Percentiles rank a stretch among this genome's conserved stretches.
These are phyloP conservation scores for Sebastes iracundus DNA, from an alignment of 2,797 vertebrate species.

Conservation along the genomic window DNA sequence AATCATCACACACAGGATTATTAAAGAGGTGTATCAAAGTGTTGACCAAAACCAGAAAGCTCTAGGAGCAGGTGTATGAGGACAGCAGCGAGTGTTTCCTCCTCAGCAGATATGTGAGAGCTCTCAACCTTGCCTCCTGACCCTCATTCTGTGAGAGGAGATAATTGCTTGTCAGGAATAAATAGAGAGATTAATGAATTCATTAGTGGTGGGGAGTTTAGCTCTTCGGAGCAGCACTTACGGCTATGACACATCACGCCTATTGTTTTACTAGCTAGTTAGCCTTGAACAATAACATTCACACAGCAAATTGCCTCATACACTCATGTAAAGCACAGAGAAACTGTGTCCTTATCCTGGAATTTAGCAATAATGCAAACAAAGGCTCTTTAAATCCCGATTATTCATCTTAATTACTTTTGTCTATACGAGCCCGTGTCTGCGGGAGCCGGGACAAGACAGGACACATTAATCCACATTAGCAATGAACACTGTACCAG, in stretches of 20 bases:
- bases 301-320: slow-evolving; percentile 69
- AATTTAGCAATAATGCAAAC: slow-evolving; percentile 81
- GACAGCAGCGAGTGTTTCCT: slow-evolving; percentile 16
- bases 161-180: slow-evolving; percentile 82
- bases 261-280: slow-evolving; percentile 80
- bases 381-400: slow-evolving; percentile 84
- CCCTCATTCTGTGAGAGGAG: slow-evolving; percentile 67
- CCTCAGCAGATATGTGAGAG: slow-evolving; percentile 33
- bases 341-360: slow-evolving; percentile 76
- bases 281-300: slow-evolving; percentile 80
- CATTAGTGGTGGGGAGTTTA: slow-evolving; percentile 76
- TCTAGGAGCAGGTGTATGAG: background rate
- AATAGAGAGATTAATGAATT: slow-evolving; percentile 84
- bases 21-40: background rate
- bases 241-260: slow-evolving; percentile 77
- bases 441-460: slow-evolving; percentile 79
- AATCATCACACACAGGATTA: background rate
- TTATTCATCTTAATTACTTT: slow-evolving; percentile 95
- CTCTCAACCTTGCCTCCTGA: slow-evolving; percentile 68
- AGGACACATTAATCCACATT: slow-evolving; percentile 92
- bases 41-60: background rate
- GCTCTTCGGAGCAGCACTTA: slow-evolving; percentile 72
- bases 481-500: slow-evolving; percentile 78
- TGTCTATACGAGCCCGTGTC: slow-evolving; percentile 78
- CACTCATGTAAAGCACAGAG: slow-evolving; percentile 50